Percentiles rank a stretch among this genome's conserved stretches.
Evolutionary conservation across 2,797 vertebrate species (phyloP).

Genomic region (Pyrocephalus nanus): DNA sequence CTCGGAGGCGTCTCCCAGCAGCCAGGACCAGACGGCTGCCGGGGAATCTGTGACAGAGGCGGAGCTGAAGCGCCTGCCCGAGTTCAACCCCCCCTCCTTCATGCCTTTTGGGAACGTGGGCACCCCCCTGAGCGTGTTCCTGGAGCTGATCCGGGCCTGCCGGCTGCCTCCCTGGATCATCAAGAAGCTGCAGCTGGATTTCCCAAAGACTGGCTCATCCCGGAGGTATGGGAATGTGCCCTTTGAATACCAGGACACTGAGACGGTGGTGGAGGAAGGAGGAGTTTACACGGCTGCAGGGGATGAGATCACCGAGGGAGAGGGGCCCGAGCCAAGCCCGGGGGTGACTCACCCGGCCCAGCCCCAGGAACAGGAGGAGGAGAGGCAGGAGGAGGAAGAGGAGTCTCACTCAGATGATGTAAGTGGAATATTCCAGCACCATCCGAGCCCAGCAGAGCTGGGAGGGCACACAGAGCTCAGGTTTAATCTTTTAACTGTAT

Average conservation of each 20-base stretch:
- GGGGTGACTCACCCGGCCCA: not conserved
- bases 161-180: conserved; percentile 89
- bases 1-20: conserved; percentile 72
- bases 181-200: conserved; percentile 86
- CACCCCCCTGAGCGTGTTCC: conserved; percentile 86
- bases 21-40: conserved; percentile 69
- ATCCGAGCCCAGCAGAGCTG: rapidly evolving
- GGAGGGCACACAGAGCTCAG: rapidly evolving
- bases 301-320: conserved; percentile 72
- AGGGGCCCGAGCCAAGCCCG: not conserved
- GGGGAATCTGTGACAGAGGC: conserved; percentile 77
- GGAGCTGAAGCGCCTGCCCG: conserved; percentile 83
- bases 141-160: conserved; percentile 92
- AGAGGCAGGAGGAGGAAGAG: conserved; percentile 65
- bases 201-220: conserved; percentile 86
- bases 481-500: not conserved
- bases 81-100: conserved; percentile 89
- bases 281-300: conserved; percentile 87
- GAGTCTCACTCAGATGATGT: conserved; percentile 85
- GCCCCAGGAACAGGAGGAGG: conserved; percentile 15
- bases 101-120: conserved; percentile 95
- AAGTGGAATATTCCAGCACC: conserved; percentile 60
- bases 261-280: conserved; percentile 74
- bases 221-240: conserved; percentile 92
- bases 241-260: conserved; percentile 81